phyloP scores from a whole-genome alignment of 2,113 vertebrate genomes.

The Dryoscopus gambensis region DNA sequence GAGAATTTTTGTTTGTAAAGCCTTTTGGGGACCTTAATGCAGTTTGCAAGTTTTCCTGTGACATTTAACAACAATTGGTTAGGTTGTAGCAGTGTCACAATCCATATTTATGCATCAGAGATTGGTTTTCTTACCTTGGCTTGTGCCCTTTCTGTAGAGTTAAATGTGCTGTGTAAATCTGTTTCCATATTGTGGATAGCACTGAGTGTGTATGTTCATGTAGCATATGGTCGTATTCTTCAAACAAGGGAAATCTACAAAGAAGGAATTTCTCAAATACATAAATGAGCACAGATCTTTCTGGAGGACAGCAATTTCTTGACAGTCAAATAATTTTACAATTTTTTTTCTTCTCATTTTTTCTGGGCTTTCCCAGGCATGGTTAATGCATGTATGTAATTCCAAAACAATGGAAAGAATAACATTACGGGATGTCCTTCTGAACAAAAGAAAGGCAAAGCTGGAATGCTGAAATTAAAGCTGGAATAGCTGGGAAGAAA shows the following conservation, averaged over 20 bases:
- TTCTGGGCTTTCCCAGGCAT: neutral
- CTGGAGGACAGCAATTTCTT: neutral
- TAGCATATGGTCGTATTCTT: neutral
- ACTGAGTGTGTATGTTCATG: neutral
- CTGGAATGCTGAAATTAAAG: conserved; percentile 9
- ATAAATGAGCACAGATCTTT: neutral
- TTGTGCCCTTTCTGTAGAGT: neutral
- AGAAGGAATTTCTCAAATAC: neutral
- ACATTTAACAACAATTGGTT: neutral
- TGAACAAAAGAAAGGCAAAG: conserved; percentile 19
- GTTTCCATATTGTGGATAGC: neutral
- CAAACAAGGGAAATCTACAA: neutral
- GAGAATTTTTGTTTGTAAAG: neutral
- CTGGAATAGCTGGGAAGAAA: neutral
- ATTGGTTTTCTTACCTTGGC: neutral
- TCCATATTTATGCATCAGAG: neutral
- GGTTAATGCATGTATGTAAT: neutral
- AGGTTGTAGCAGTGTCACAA: neutral
- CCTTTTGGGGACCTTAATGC: neutral
- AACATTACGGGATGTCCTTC: conserved; percentile 35
- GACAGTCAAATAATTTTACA: neutral
- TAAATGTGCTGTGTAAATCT: neutral
- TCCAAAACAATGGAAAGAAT: conserved; percentile 42
- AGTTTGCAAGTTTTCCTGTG: neutral
- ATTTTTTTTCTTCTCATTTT: neutral